Conservation (phyloP, 2,797 vertebrate species). For the Etheostoma nigrum region DNA sequence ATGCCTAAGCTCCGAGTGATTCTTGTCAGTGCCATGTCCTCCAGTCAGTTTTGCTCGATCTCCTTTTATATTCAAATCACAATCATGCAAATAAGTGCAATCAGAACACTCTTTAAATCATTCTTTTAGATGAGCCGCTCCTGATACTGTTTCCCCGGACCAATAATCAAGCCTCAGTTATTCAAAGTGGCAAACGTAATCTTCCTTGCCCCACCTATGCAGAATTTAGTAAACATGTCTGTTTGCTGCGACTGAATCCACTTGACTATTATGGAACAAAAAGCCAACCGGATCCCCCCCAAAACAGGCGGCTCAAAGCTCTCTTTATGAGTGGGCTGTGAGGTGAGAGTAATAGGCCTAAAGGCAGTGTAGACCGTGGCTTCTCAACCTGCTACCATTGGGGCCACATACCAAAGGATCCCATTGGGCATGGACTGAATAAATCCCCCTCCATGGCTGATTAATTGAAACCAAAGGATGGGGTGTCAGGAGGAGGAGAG, state of each 20-base stretch:
- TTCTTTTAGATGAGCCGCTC: not conserved
- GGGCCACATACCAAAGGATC: conserved; percentile 80
- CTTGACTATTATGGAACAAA: conserved; percentile 77
- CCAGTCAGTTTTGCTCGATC: not conserved
- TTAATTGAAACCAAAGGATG: conserved; percentile 81
- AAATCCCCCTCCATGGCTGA: conserved; percentile 77
- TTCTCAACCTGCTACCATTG: conserved; percentile 81
- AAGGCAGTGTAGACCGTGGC: conserved; percentile 75
- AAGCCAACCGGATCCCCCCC: conserved; percentile 78
- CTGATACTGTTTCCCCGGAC: conserved; percentile 5
- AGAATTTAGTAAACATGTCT: conserved; percentile 81
- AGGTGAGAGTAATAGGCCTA: conserved; percentile 86
- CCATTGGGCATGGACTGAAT: conserved; percentile 78
- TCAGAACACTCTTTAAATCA: not conserved
- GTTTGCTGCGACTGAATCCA: conserved; percentile 74
- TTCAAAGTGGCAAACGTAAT: conserved; percentile 77
- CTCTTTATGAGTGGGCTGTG: conserved; percentile 81
- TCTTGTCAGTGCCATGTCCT: not conserved
- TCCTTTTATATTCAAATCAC: conserved; percentile 3
- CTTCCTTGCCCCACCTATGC: conserved; percentile 63
- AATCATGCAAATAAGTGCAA: conserved; percentile 1
- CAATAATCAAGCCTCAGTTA: conserved; percentile 41
- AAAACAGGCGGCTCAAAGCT: conserved; percentile 78
- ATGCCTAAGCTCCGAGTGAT: not conserved
- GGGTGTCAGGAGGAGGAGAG: conserved; percentile 67